These are phyloP conservation scores for Oryzias dopingdopingensis DNA, from an alignment of 2,797 vertebrate genomes.

Conservation along the genomic window DNA sequence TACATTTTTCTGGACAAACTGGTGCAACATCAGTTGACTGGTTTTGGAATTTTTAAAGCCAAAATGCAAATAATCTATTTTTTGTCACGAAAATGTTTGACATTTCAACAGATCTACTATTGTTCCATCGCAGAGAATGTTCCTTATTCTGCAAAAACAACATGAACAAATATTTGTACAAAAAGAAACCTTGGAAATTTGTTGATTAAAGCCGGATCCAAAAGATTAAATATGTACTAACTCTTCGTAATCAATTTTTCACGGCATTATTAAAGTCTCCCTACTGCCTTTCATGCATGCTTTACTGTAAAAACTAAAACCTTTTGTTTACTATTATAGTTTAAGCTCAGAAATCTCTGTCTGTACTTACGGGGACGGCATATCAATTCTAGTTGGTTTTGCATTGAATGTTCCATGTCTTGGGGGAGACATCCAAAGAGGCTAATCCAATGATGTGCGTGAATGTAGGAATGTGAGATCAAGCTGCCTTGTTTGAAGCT, in stretches of 20 bases:
- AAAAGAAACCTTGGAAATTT: too few species aligned
- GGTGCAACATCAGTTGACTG: too few species aligned
- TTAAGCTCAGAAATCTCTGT: conserved; percentile 8
- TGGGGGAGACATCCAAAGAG: conserved; percentile 13
- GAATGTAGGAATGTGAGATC: conserved; percentile 24
- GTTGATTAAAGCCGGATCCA: too few species aligned
- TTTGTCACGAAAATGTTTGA: too few species aligned
- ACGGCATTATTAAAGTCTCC: conserved; percentile 6
- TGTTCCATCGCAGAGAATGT: too few species aligned
- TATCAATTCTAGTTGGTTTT: conserved; percentile 31
- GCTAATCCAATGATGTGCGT: conserved; percentile 5
- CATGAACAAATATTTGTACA: too few species aligned
- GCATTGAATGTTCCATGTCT: conserved; percentile 8
- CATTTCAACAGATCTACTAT: too few species aligned
- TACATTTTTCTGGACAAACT: too few species aligned
- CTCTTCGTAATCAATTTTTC: conserved; percentile 9
- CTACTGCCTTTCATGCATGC: conserved; percentile 6
- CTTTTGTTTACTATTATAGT: neutral
- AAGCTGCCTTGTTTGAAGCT: conserved; percentile 9
- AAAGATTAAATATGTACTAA: neutral
- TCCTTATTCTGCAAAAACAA: too few species aligned
- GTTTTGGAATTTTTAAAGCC: too few species aligned
- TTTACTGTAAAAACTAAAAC: neutral
- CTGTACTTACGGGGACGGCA: conserved; percentile 4
- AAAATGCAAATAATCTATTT: too few species aligned